A percentile compares a stretch with the other conserved stretches of the same genome.
Evolutionary conservation across 2,797 vertebrate species (phyloP).

Genomic region (Geotria australis): DNA sequence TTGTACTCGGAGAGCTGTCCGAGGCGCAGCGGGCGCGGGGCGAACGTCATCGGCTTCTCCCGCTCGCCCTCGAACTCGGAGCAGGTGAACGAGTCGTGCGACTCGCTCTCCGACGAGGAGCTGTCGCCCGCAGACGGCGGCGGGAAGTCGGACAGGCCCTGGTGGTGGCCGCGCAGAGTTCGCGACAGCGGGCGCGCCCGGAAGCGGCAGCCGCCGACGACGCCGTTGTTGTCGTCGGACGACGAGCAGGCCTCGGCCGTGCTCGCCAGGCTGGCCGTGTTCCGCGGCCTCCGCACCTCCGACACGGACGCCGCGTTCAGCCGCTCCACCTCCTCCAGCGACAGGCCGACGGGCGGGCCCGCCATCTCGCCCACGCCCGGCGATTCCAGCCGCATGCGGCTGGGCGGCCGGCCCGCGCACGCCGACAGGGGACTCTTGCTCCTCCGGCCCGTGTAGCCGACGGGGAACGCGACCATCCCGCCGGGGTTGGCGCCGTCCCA

Average conservation of each 20-base stretch:
- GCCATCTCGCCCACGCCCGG: conserved; percentile 62
- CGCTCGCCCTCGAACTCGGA: conserved; percentile 95
- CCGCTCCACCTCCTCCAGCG: conserved; percentile 82
- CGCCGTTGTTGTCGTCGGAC: conserved; percentile 40
- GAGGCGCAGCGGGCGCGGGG: conserved; percentile 63
- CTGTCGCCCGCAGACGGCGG: conserved; percentile 21
- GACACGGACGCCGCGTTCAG: conserved; percentile 38
- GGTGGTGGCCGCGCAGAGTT: conserved; percentile 49
- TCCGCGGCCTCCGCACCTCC: conserved; percentile 25
- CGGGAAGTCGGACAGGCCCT: conserved; percentile 30
- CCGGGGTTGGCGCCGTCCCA: conserved; percentile 39
- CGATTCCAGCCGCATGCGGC: conserved; percentile 63
- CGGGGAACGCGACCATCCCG: conserved; percentile 43
- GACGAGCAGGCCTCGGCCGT: conserved; percentile 84
- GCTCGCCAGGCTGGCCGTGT: conserved; percentile 85
- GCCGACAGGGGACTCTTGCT: conserved; percentile 85
- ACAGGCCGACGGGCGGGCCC: conserved; percentile 59
- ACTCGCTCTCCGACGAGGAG: conserved; percentile 90
- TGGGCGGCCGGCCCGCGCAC: conserved; percentile 33
- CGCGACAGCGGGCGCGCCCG: conserved; percentile 57
- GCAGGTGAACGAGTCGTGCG: conserved; percentile 94
- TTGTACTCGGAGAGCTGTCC: conserved; percentile 91
- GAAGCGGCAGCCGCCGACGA: background rate
- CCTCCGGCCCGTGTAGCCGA: conserved; percentile 60
- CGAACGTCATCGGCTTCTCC: conserved; percentile 47